A percentile compares a stretch with the other conserved stretches of the same genome.
Conservation (phyloP, 2,888 invertebrate genomes). For the Idaea biselata region DNA sequence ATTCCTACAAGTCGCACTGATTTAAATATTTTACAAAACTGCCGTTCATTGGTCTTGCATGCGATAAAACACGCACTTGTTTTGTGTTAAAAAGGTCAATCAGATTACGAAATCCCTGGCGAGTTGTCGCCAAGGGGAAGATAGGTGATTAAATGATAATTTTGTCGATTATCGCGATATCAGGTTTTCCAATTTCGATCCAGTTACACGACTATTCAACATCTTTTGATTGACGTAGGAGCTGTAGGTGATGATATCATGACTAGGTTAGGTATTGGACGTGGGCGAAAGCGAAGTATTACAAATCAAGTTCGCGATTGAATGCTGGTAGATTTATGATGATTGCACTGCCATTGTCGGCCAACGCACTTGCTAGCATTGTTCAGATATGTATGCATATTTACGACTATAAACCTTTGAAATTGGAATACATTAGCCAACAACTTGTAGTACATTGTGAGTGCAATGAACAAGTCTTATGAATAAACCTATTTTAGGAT, state of each 20-base stretch:
- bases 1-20: constrained; percentile 4
- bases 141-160: background rate
- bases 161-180: background rate
- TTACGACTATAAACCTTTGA: background rate
- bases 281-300: constrained; percentile 12
- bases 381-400: background rate
- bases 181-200: background rate
- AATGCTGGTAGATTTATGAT: constrained; percentile 7
- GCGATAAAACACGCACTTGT: background rate
- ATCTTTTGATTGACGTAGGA: background rate
- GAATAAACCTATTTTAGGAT: background rate
- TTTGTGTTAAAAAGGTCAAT: background rate
- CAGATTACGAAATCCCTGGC: background rate
- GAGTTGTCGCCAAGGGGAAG: background rate
- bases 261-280: background rate
- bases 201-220: background rate
- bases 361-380: constrained; percentile 7
- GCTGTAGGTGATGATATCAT: constrained; percentile 10
- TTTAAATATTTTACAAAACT: background rate
- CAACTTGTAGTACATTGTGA: background rate
- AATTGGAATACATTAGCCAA: background rate
- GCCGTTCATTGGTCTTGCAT: constrained; percentile 1
- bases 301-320: constrained; percentile 5
- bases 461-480: background rate
- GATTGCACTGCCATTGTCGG: constrained; percentile 9